Evolutionary conservation across 2,797 vertebrate species (phyloP).

Genomic region (Caiman crocodilus): DNA sequence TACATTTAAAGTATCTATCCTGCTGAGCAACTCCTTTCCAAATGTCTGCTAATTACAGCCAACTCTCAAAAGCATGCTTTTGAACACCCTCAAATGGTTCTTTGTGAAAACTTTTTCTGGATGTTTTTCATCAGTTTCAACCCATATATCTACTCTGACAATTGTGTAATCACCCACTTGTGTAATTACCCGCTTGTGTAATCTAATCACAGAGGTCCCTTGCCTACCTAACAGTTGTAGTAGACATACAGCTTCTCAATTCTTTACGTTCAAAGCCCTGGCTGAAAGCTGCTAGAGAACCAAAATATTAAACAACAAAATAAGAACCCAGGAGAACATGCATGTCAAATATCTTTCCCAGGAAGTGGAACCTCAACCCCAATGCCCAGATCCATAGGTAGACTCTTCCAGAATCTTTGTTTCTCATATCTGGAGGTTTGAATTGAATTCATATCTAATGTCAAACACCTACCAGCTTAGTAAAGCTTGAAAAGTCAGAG

Average conservation of each 20-base stretch:
- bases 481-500: conserved; percentile 45
- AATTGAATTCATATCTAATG: background rate
- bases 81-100: no score
- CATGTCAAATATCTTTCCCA: conserved; percentile 24
- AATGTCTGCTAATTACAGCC: no score
- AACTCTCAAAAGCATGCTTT: no score
- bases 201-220: background rate
- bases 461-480: background rate
- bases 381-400: background rate
- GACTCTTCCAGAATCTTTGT: background rate
- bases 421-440: background rate
- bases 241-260: background rate
- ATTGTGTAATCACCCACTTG: background rate
- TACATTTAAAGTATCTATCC: background rate
- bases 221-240: background rate
- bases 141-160: background rate
- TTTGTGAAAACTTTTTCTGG: no score
- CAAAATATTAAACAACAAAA: conserved; percentile 36
- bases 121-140: no score
- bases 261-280: background rate
- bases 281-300: conserved; percentile 31
- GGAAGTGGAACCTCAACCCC: conserved; percentile 28
- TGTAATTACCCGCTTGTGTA: background rate
- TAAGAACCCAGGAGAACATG: conserved; percentile 15
- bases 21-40: no score